Evolutionary conservation across 2,888 invertebrate genomes (phyloP), one percentile per base, ranked within the genome.

Genomic region (Drosophila dives): DNA sequence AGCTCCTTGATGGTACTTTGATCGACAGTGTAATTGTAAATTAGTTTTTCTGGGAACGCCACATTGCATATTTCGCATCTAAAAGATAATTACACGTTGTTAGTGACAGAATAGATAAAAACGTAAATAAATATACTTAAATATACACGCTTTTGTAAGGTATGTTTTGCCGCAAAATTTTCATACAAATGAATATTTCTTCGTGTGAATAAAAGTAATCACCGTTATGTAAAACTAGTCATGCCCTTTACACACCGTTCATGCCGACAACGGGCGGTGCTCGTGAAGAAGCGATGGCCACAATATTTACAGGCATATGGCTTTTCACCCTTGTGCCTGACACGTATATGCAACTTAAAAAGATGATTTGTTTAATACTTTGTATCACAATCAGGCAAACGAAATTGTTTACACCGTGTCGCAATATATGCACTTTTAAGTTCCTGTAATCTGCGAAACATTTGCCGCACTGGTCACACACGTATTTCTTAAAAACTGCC

Each of bases 271-370:
- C 90, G 81, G 10, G 86, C 83, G 58, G 59, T 70, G n/a, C 58
- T 62, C 1, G 80, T 70, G 15, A 50, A 63, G 83, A 91, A 53
- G 77, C 84, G 53, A 88, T 92, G 50, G 33, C 85, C 91, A 45
- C 92, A 92, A 59, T 79, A 89, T 55, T 80, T 78, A 62, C 92
- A 92, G 36, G 75, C 75, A 53, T 89, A 92, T 2, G 92, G 93
- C 64, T 88, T 92, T 2, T 92, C 91, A 54, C 92, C 93, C 1
- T 91, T 89, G 63, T 93, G 93, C 0, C 64, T 76, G 0, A 84
- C 82, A 0, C 87, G 77, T 11, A 80, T 36, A 49, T 86, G 86
- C 51, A 90, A 34, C 20, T 75, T 53, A 2, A 90, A 32, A 15
- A 75, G 23, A 7, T 83, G 75, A 20, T 66, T 51, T 0, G 84